Percentiles rank a stretch among this genome's conserved stretches.
Conservation (phyloP, 2,888 invertebrate species). For the Alcis repandata region DNA sequence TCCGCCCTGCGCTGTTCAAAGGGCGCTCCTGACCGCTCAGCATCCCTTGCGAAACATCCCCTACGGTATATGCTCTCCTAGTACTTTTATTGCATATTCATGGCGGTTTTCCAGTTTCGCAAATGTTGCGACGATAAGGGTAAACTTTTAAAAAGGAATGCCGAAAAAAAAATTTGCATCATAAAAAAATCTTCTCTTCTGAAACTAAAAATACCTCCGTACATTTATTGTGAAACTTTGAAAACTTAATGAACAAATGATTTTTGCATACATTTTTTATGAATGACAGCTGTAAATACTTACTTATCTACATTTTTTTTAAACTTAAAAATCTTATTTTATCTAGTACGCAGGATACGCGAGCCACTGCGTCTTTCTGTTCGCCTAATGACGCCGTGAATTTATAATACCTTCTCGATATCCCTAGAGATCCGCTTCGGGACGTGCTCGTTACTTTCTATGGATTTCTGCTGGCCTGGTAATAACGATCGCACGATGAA, state of each 20-base stretch:
- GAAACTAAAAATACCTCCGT: neutral
- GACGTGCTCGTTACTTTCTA: conserved; percentile 40
- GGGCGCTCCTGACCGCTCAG: conserved; percentile 74
- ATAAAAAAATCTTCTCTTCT: too few species aligned
- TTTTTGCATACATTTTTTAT: too few species aligned
- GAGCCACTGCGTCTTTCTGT: conserved; percentile 57
- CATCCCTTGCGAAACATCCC: conserved; percentile 80
- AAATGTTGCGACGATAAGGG: conserved; percentile 53
- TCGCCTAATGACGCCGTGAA: conserved; percentile 68
- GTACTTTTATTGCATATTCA: conserved; percentile 85
- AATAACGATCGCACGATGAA: conserved; percentile 59
- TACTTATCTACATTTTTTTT: too few species aligned
- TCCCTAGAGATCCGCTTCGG: conserved; percentile 55
- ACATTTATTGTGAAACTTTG: too few species aligned
- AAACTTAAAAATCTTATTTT: neutral
- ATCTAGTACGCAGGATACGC: neutral
- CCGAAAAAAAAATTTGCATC: too few species aligned
- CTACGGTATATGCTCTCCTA: conserved; percentile 69
- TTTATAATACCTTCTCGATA: conserved; percentile 62
- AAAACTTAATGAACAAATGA: too few species aligned
- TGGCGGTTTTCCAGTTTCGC: conserved; percentile 72
- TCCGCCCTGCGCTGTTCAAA: conserved; percentile 61
- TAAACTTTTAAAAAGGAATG: conserved; percentile 24
- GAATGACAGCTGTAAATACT: too few species aligned
- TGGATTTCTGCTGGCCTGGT: conserved; percentile 60